phyloP scores from a whole-genome alignment of 2,113 vertebrate species.

The Paratilapia polleni region DNA sequence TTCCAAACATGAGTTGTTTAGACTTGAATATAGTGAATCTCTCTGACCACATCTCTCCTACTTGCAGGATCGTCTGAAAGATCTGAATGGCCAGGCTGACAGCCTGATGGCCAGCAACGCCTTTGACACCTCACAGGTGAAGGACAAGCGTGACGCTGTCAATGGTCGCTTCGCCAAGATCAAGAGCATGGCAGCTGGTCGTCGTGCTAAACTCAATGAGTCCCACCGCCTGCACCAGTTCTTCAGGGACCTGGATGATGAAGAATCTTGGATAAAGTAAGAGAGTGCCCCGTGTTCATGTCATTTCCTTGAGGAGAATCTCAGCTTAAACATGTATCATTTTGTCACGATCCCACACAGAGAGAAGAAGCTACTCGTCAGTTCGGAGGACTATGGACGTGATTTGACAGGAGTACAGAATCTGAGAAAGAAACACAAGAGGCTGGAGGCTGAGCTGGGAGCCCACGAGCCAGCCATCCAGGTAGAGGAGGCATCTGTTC shows the following conservation, averaged over 20 bases:
- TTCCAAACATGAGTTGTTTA: neutral
- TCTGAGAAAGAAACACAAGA: constrained; percentile 97
- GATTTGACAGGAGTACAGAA: constrained; percentile 98
- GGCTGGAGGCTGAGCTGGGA: constrained; percentile 94
- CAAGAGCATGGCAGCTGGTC: constrained; percentile 89
- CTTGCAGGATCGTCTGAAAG: constrained; percentile 93
- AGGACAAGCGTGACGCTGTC: constrained; percentile 93
- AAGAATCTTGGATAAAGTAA: constrained; percentile 99
- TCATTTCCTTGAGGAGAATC: neutral
- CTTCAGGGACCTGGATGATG: constrained; percentile 97
- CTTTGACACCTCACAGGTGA: constrained; percentile 95
- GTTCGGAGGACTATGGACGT: constrained; percentile 97
- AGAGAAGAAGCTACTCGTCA: constrained; percentile 96
- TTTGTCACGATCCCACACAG: constrained; percentile 69
- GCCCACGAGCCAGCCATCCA: constrained; percentile 96
- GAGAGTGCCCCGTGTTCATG: constrained; percentile 23
- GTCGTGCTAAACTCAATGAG: constrained; percentile 91
- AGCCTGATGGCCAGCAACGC: constrained; percentile 96
- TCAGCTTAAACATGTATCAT: neutral
- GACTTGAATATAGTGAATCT: neutral
- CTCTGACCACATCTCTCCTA: neutral
- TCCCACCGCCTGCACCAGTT: constrained; percentile 98
- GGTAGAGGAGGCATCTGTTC: constrained; percentile 68
- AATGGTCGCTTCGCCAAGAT: constrained; percentile 93
- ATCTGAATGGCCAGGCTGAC: constrained; percentile 96